Conservation (phyloP, 2,888 invertebrate species). For the Eilema caniola region DNA sequence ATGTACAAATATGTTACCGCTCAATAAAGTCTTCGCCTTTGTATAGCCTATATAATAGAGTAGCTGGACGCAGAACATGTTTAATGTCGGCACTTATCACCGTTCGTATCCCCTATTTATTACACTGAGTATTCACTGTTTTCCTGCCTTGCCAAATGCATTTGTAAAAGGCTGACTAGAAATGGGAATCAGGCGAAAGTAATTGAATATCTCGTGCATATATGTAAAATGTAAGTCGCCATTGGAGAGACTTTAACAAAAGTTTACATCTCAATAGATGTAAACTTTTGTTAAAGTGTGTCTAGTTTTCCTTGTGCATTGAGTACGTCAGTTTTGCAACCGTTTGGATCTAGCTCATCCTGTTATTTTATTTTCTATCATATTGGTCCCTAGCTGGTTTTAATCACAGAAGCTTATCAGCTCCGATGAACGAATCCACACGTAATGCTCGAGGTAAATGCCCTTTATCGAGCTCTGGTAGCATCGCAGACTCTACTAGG, state of each 20-base stretch:
- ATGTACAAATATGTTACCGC: conserved; percentile 9
- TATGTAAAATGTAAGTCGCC: background rate
- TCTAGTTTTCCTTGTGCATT: background rate
- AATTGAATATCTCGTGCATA: conserved; percentile 7
- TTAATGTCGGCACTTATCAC: conserved; percentile 17
- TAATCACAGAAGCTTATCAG: too few species aligned
- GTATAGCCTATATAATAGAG: background rate
- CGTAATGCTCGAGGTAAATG: background rate
- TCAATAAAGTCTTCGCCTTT: conserved; percentile 18
- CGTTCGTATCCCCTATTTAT: conserved; percentile 13
- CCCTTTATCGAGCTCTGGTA: background rate
- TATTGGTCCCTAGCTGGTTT: too few species aligned
- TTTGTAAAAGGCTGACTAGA: background rate
- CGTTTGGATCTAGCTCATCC: too few species aligned
- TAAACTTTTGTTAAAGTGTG: too few species aligned
- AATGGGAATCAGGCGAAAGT: background rate
- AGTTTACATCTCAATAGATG: background rate
- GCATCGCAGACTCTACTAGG: background rate
- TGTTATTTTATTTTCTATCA: too few species aligned
- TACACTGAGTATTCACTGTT: conserved; percentile 14
- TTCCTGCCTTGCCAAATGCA: conserved; percentile 11
- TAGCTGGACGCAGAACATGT: conserved; percentile 10
- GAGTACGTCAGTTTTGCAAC: background rate
- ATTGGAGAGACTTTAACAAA: background rate
- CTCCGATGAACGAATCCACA: too few species aligned